Conservation (phyloP, 2,797 vertebrate genomes). For the Zenarchopterus dispar region DNA sequence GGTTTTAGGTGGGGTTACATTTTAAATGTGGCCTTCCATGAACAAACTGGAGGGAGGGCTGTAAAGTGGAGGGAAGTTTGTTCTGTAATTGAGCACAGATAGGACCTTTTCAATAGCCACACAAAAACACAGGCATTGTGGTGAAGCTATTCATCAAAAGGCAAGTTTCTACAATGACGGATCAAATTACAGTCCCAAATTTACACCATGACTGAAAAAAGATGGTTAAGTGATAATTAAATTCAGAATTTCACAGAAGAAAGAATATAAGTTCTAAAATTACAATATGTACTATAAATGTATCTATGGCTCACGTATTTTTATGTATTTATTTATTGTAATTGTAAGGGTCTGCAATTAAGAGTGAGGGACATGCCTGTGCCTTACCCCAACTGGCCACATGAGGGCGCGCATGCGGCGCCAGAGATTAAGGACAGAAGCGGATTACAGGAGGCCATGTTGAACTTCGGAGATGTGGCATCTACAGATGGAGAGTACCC, state of each 20-base stretch:
- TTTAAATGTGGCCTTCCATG: slow-evolving; percentile 75
- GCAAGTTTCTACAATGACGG: background rate
- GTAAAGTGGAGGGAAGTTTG: slow-evolving; percentile 82
- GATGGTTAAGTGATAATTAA: background rate
- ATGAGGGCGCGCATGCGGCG: slow-evolving; percentile 59
- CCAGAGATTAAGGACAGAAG: slow-evolving; percentile 33
- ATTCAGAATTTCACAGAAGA: background rate
- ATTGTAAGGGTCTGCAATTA: background rate
- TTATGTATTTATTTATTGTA: too few species aligned
- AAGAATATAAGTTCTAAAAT: background rate
- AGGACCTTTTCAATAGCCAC: slow-evolving; percentile 21
- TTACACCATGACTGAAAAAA: background rate
- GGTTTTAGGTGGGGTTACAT: slow-evolving; percentile 78
- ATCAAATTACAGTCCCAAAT: background rate
- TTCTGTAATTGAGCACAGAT: slow-evolving; percentile 45
- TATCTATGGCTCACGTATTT: too few species aligned
- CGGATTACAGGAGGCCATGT: slow-evolving; percentile 80
- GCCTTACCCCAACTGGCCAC: slow-evolving; percentile 40
- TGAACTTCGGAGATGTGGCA: slow-evolving; percentile 68
- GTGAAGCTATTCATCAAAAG: background rate
- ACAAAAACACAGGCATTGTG: slow-evolving; percentile 14
- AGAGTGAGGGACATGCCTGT: background rate
- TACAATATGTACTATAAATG: too few species aligned
- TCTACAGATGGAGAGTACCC: slow-evolving; percentile 52
- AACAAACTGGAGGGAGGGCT: slow-evolving; percentile 76